A percentile compares a stretch with the other conserved stretches of the same genome.
Evolutionary conservation across 1,140 invertebrate genomes (phyloP).

Genomic region (Bicyclus anynana): DNA sequence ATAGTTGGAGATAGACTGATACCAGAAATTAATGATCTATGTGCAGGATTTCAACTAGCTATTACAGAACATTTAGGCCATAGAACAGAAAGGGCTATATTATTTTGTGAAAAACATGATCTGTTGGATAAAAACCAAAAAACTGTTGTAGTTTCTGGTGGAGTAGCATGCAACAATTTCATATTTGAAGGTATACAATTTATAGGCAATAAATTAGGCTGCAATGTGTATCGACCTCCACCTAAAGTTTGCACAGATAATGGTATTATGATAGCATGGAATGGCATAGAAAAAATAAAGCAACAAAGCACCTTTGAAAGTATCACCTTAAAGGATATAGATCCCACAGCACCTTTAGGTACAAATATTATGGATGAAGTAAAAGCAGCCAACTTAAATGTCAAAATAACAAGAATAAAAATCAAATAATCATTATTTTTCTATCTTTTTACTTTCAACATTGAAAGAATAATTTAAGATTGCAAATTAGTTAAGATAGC

Average conservation of each 20-base stretch:
- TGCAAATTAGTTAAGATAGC: no score
- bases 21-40: slow-evolving; percentile 89
- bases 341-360: slow-evolving; percentile 49
- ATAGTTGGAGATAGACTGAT: slow-evolving; percentile 83
- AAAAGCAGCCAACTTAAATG: slow-evolving; percentile 42
- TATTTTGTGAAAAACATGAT: slow-evolving; percentile 82
- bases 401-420: slow-evolving; percentile 51
- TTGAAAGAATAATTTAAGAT: no score
- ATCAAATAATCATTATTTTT: not conserved
- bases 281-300: slow-evolving; percentile 88
- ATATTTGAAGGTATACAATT: slow-evolving; percentile 83
- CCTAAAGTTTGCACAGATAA: slow-evolving; percentile 97
- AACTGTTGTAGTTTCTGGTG: slow-evolving; percentile 91
- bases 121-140: slow-evolving; percentile 78
- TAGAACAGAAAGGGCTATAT: slow-evolving; percentile 88
- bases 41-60: slow-evolving; percentile 89
- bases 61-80: slow-evolving; percentile 89
- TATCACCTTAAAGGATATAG: slow-evolving; percentile 36
- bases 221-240: slow-evolving; percentile 85
- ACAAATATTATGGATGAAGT: slow-evolving; percentile 45
- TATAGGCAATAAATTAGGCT: slow-evolving; percentile 83
- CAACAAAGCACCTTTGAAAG: slow-evolving; percentile 35
- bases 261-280: slow-evolving; percentile 99
- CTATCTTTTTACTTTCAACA: no score
- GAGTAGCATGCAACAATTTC: slow-evolving; percentile 95